These are phyloP conservation scores for Coenobita brevimanus DNA, from an alignment of 1,140 invertebrate genomes.

Conservation along the genomic window DNA sequence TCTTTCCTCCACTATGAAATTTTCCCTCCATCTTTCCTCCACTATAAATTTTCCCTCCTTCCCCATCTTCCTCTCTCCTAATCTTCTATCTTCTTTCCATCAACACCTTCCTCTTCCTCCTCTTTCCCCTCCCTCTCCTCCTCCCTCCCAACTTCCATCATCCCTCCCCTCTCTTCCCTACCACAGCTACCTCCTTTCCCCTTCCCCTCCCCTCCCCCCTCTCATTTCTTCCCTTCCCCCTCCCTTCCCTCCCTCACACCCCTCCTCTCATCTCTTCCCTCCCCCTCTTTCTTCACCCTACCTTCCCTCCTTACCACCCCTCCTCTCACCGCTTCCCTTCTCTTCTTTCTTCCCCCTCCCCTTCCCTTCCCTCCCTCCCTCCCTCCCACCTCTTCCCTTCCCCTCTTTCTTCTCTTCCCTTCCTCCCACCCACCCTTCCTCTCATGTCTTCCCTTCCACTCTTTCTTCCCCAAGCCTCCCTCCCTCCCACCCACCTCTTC, in stretches of 20 bases:
- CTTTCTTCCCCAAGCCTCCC: background rate
- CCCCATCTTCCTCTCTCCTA: background rate
- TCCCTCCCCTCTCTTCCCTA: too few species aligned
- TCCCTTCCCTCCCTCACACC: too few species aligned
- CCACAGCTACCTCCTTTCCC: background rate
- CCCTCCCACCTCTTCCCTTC: background rate
- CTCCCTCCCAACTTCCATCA: background rate
- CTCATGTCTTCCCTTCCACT: background rate
- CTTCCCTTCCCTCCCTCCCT: background rate
- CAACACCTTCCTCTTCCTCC: background rate
- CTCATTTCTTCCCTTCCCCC: background rate
- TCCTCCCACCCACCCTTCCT: background rate
- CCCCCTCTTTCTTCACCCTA: too few species aligned
- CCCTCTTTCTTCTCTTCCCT: conserved; percentile 1
- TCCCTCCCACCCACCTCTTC: background rate
- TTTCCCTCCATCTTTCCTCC: too few species aligned
- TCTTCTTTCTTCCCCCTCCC: background rate
- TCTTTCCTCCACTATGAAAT: too few species aligned
- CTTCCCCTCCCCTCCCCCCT: background rate
- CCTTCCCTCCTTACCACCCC: too few species aligned
- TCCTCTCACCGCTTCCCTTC: too few species aligned
- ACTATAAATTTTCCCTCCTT: too few species aligned
- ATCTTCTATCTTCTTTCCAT: background rate
- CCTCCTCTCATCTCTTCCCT: too few species aligned
- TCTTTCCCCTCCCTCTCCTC: background rate